phyloP scores from a whole-genome alignment of 2,113 vertebrate genomes.

The Nothocercus julius region DNA sequence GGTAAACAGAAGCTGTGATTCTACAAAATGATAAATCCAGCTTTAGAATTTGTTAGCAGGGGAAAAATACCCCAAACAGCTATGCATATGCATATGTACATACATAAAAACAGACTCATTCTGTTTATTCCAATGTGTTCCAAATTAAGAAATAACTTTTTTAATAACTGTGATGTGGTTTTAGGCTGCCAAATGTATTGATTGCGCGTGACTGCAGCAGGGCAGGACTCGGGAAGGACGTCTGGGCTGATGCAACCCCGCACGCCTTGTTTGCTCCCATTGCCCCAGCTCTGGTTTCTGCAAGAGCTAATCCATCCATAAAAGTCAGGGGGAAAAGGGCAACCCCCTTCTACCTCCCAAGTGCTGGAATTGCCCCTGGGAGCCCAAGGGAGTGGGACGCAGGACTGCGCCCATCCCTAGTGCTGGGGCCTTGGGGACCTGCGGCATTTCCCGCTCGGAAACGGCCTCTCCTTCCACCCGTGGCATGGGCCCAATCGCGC shows the following conservation, averaged over 20 bases:
- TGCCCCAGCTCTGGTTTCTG: neutral
- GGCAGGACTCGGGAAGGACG: neutral
- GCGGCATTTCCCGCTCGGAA: neutral
- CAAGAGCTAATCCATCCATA: neutral
- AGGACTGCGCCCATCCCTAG: neutral
- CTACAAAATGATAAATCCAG: neutral
- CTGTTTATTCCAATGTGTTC: neutral
- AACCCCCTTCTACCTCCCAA: neutral
- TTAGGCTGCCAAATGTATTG: neutral
- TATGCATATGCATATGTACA: neutral
- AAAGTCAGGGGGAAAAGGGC: neutral
- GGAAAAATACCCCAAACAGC: neutral
- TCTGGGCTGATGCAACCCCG: neutral
- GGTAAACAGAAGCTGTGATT: neutral
- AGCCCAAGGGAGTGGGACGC: neutral
- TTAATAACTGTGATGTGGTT: neutral
- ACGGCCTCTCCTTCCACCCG: neutral
- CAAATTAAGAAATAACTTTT: neutral
- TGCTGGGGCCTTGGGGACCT: fast-evolving
- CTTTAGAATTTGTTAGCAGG: neutral
- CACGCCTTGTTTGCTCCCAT: neutral
- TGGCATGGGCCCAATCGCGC: too few relatives aligned
- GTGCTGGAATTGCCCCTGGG: neutral
- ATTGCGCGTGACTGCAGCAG: neutral
- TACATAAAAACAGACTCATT: neutral